Conservation (phyloP, 2,113 vertebrate genomes). For the Carassius auratus region DNA sequence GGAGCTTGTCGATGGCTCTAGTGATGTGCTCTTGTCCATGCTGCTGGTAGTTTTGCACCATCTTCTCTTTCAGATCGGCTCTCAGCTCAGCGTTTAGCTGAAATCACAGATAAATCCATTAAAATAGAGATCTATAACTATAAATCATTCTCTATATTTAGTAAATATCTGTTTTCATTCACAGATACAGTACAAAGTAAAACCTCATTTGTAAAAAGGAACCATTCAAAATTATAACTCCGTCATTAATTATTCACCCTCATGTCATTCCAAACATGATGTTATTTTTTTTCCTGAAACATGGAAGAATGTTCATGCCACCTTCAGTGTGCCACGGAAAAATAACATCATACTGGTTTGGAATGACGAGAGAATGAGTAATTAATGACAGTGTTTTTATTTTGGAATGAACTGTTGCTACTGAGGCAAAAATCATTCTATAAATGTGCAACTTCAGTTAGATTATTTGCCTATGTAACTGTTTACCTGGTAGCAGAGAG, state of each 20-base stretch:
- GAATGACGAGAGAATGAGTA: neutral
- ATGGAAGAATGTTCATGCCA: neutral
- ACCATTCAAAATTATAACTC: neutral
- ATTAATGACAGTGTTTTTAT: neutral
- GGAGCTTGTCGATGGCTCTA: slow-evolving; percentile 88
- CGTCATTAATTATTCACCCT: neutral
- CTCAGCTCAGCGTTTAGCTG: slow-evolving; percentile 90
- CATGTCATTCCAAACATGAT: neutral
- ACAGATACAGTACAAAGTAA: neutral
- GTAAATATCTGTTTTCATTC: neutral
- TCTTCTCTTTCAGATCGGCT: slow-evolving; percentile 87
- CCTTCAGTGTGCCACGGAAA: neutral
- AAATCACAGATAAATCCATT: slow-evolving; percentile 29
- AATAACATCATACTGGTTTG: neutral
- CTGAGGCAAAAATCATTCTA: neutral
- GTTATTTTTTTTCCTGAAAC: neutral
- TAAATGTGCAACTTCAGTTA: neutral
- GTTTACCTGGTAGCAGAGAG: slow-evolving; percentile 85
- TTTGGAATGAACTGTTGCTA: neutral
- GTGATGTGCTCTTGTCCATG: slow-evolving; percentile 84
- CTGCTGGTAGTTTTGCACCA: slow-evolving; percentile 87
- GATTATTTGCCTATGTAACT: slow-evolving; percentile 24
- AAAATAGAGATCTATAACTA: neutral
- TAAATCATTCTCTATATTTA: neutral
- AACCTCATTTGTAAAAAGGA: neutral